These are phyloP conservation scores for Psephotus haematonotus DNA, from an alignment of 2,113 vertebrate genomes.

Conservation along the genomic window DNA sequence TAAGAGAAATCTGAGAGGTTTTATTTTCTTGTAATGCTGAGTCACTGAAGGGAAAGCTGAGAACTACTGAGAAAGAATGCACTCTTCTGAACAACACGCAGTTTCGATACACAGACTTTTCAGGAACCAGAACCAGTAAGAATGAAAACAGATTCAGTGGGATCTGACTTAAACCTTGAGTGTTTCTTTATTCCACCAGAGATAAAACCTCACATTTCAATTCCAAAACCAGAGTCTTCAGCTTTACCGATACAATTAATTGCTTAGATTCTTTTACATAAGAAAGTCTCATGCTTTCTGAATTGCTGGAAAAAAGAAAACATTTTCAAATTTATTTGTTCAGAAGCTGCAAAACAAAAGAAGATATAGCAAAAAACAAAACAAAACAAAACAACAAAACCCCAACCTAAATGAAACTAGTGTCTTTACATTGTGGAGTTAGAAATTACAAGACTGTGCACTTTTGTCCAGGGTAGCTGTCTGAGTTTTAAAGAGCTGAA, in stretches of 20 bases:
- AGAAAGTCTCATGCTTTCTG: neutral
- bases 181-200: neutral
- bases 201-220: neutral
- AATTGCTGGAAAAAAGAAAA: neutral
- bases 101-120: neutral
- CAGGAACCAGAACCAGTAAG: neutral
- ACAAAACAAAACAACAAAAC: too few relatives aligned
- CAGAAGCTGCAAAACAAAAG: neutral
- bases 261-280: neutral
- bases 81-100: neutral
- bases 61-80: neutral
- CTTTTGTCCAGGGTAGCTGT: neutral
- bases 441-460: neutral
- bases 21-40: neutral
- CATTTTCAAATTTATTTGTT: neutral
- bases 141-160: neutral
- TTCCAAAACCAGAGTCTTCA: neutral
- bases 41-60: neutral
- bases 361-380: neutral
- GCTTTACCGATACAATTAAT: neutral
- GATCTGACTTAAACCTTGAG: neutral
- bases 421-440: neutral
- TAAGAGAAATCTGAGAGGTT: neutral
- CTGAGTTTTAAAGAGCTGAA: neutral
- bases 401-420: neutral